A percentile compares a stretch with the other conserved stretches of the same genome.
Conservation (phyloP, 2,888 invertebrate species). For the Mesorhabditis belari region DNA sequence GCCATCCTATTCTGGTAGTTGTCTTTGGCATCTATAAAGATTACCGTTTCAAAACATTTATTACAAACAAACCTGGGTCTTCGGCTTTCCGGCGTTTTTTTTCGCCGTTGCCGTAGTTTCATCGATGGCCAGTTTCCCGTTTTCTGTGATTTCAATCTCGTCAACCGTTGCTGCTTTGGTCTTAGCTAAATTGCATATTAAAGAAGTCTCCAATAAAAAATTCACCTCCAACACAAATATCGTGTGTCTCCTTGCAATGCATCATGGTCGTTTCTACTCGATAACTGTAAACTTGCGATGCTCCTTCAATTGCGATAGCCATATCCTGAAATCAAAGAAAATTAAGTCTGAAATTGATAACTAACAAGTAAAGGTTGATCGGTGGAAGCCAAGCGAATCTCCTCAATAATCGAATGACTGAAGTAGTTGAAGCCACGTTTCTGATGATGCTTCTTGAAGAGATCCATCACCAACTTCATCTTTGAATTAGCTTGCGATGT, state of each 20-base stretch:
- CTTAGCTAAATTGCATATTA: not conserved
- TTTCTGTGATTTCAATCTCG: too few species aligned
- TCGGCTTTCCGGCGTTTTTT: not conserved
- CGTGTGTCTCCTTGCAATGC: not conserved
- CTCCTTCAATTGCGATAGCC: not conserved
- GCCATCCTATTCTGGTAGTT: not conserved
- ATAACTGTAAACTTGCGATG: not conserved
- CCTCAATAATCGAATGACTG: not conserved
- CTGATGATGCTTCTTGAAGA: not conserved
- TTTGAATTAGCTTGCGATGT: too few species aligned
- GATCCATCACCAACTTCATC: not conserved
- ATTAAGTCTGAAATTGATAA: too few species aligned
- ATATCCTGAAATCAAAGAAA: not conserved
- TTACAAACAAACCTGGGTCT: too few species aligned
- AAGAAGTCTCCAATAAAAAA: not conserved
- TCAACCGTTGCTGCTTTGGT: not conserved
- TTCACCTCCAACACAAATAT: not conserved
- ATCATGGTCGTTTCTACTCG: not conserved
- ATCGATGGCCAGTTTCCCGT: not conserved
- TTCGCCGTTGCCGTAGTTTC: not conserved
- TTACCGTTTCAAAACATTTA: not conserved
- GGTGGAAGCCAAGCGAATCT: not conserved
- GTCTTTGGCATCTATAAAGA: not conserved
- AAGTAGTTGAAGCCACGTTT: not conserved
- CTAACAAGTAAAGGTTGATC: too few species aligned